A percentile compares a stretch with the other conserved stretches of the same genome.
phyloP scores from a whole-genome alignment of 2,888 invertebrate species.

The Pantelozetes paolii region DNA sequence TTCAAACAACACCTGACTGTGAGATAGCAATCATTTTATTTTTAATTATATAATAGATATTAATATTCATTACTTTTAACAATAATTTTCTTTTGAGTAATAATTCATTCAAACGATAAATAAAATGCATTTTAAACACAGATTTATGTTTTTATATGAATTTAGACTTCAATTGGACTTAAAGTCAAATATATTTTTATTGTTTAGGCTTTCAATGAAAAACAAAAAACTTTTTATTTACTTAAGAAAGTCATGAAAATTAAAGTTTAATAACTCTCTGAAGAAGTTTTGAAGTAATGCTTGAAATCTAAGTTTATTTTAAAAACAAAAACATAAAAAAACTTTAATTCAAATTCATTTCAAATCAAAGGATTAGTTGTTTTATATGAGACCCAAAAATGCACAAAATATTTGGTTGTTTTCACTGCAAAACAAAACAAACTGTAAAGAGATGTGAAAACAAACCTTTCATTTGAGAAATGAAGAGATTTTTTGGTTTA shows the following conservation, averaged over 20 bases:
- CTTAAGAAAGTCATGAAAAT: neutral
- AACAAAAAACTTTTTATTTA: neutral
- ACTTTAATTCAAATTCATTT: neutral
- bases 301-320: neutral
- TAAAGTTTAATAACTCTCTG: neutral
- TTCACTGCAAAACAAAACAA: slow-evolving; percentile 4
- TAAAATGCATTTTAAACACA: neutral
- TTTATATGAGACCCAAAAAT: neutral
- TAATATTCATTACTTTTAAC: neutral
- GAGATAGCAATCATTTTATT: slow-evolving; percentile 3
- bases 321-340: neutral
- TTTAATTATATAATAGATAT: neutral
- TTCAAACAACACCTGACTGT: slow-evolving; percentile 11
- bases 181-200: neutral
- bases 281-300: neutral
- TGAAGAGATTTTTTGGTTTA: too few species aligned
- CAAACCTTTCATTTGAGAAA: neutral
- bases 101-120: neutral
- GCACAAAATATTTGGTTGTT: neutral
- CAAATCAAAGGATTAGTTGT: too few species aligned
- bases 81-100: neutral
- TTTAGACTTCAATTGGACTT: too few species aligned
- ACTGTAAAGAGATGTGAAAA: neutral
- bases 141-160: neutral
- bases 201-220: neutral